Evolutionary conservation across 1,140 invertebrate genomes (phyloP).

Genomic region (Drosophila tsacasi): DNA sequence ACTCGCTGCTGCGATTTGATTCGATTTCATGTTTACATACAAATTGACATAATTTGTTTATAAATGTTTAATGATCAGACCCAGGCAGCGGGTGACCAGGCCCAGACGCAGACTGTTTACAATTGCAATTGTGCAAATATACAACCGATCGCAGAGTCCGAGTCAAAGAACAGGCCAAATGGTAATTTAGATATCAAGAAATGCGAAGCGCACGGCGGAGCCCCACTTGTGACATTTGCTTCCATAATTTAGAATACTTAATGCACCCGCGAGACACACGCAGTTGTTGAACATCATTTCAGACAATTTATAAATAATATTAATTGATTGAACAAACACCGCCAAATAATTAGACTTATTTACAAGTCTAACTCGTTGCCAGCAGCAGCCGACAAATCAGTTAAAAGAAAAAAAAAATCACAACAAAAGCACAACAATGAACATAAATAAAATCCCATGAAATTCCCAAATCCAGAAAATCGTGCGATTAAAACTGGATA

Average conservation of each 20-base stretch:
- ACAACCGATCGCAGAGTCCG: conserved; percentile 10
- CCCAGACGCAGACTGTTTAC: conserved; percentile 36
- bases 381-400: conserved; percentile 5
- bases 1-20: conserved; percentile 38
- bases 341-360: conserved; percentile 41
- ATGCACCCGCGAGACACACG: conserved; percentile 7
- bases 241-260: conserved; percentile 41
- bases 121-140: conserved; percentile 57
- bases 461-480: conserved; percentile 29
- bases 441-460: conserved; percentile 21
- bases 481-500: conserved; percentile 49
- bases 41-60: conserved; percentile 83
- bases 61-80: conserved; percentile 70
- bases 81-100: conserved; percentile 34
- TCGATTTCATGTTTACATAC: conserved; percentile 70
- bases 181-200: conserved; percentile 69
- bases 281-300: conserved; percentile 35
- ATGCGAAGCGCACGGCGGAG: background rate
- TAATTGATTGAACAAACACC: conserved; percentile 37
- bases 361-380: conserved; percentile 50
- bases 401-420: conserved; percentile 2
- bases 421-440: conserved; percentile 7
- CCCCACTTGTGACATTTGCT: conserved; percentile 8
- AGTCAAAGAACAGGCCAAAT: conserved; percentile 46
- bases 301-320: conserved; percentile 52